phyloP scores from a whole-genome alignment of 2,888 invertebrate species.

The Eupithecia insigniata region DNA sequence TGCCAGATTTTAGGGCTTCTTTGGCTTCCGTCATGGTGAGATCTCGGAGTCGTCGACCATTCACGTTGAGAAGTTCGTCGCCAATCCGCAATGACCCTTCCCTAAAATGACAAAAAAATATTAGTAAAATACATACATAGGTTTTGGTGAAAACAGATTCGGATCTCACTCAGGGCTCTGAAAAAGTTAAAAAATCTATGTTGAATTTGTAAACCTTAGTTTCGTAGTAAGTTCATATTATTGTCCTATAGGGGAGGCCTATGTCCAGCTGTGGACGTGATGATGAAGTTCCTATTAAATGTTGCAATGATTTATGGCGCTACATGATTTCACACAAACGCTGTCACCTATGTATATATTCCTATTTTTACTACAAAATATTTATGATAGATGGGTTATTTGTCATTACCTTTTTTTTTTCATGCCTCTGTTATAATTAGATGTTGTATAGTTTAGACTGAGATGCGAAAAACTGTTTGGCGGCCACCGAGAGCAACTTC shows the following conservation, averaged over 20 bases:
- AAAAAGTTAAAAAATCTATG: not conserved
- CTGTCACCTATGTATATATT: not conserved
- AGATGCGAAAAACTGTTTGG: not conserved
- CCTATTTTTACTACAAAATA: not conserved
- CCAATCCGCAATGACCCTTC: constrained; percentile 87
- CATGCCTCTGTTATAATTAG: not conserved
- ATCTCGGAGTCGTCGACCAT: constrained; percentile 87
- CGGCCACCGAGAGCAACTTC: not conserved
- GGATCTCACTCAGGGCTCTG: not conserved
- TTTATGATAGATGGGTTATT: no score
- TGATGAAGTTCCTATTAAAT: not conserved
- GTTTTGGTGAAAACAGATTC: not conserved
- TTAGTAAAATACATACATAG: not conserved
- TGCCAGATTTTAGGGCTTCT: constrained; percentile 85
- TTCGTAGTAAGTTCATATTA: not conserved
- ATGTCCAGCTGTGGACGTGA: no score
- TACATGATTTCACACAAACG: not conserved
- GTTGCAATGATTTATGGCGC: not conserved
- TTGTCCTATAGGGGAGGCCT: no score
- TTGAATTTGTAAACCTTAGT: not conserved
- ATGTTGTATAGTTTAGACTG: not conserved
- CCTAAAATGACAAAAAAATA: constrained; percentile 63
- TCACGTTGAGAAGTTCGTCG: constrained; percentile 89
- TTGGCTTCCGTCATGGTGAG: constrained; percentile 87
- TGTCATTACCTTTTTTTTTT: no score